Percentiles rank a stretch among this genome's conserved stretches.
Evolutionary conservation across 2,113 vertebrate genomes (phyloP).

Genomic region (Uropsilus gracilis): DNA sequence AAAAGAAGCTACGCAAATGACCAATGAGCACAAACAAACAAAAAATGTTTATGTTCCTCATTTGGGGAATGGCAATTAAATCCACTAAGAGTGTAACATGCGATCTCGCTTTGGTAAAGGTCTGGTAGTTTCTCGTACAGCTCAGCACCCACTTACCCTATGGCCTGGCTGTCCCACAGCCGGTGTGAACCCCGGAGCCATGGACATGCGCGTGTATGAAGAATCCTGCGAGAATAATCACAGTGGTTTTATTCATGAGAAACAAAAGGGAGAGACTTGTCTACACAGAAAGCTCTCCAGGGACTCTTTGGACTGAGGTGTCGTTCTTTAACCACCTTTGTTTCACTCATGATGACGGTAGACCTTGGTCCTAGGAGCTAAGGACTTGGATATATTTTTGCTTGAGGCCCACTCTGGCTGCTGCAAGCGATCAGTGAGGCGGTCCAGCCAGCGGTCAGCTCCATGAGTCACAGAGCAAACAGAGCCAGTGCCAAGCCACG

Average conservation of each 20-base stretch:
- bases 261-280: not conserved
- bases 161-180: not conserved
- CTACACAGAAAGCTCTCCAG: not conserved
- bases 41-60: not conserved
- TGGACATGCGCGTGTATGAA: not conserved
- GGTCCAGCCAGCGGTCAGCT: conserved; percentile 39
- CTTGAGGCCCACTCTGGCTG: not conserved
- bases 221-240: not conserved
- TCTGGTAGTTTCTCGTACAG: conserved; percentile 20
- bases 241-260: not conserved
- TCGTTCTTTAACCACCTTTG: not conserved
- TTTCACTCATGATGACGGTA: not conserved
- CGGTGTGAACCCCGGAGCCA: not conserved
- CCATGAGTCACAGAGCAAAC: conserved; percentile 44
- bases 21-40: not conserved
- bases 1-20: not conserved
- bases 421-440: conserved; percentile 49
- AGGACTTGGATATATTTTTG: no score
- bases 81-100: conserved; percentile 15
- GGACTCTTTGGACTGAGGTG: not conserved
- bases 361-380: not conserved
- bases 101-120: not conserved
- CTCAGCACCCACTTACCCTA: not conserved
- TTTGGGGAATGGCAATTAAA: conserved; percentile 20
- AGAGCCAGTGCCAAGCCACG: not conserved